phyloP scores from a whole-genome alignment of 1,140 invertebrate genomes.

The Papilio polytes region DNA sequence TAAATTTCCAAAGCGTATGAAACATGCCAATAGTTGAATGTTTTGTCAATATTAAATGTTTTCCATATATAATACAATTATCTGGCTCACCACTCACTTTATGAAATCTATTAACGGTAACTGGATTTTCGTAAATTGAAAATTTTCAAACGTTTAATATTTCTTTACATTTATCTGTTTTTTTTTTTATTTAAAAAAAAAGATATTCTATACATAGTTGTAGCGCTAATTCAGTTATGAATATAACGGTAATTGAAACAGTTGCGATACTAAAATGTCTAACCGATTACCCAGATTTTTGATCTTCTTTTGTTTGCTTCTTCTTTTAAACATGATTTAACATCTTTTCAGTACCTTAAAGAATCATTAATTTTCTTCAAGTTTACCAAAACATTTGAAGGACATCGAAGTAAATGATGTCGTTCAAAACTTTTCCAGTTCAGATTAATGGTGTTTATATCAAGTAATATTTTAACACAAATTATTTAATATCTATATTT shows the following conservation, averaged over 20 bases:
- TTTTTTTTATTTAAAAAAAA: too few relatives aligned
- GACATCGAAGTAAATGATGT: not conserved
- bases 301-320: not conserved
- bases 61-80: not conserved
- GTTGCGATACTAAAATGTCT: too few relatives aligned
- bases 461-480: too few relatives aligned
- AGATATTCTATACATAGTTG: too few relatives aligned
- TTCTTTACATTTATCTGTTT: not conserved
- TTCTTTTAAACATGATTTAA: not conserved
- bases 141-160: not conserved
- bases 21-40: not conserved
- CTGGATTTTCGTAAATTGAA: not conserved
- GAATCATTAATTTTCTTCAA: constrained; percentile 1
- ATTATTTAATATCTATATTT: too few relatives aligned
- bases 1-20: too few relatives aligned
- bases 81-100: constrained; percentile 4
- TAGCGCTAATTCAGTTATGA: too few relatives aligned
- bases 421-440: not conserved
- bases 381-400: not conserved
- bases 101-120: constrained; percentile 17
- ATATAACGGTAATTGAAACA: too few relatives aligned
- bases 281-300: too few relatives aligned
- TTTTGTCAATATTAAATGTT: constrained; percentile 9
- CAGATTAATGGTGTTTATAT: not conserved
- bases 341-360: not conserved